Conservation (phyloP, 2,797 vertebrate species). For the Taeniopygia guttata region DNA sequence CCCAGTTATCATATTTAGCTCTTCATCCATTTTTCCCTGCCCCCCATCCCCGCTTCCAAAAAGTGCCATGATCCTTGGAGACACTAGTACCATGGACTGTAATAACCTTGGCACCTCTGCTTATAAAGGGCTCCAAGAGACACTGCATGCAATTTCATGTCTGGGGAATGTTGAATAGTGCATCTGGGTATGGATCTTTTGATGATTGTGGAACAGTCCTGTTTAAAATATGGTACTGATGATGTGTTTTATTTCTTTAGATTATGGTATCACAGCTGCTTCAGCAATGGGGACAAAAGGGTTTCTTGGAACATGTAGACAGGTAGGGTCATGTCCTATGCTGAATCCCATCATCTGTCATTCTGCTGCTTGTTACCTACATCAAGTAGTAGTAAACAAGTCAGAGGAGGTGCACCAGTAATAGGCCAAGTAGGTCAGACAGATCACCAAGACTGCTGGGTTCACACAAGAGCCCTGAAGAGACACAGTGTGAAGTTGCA, state of each 20-base stretch:
- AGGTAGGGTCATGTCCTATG: slow-evolving; percentile 69
- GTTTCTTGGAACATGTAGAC: slow-evolving; percentile 88
- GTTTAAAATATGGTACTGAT: not conserved
- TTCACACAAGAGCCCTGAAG: not conserved
- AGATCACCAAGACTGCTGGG: not conserved
- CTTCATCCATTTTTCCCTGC: not conserved
- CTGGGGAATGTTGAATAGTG: not conserved
- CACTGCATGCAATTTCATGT: not conserved
- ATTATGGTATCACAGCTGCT: slow-evolving; percentile 87
- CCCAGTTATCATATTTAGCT: not conserved
- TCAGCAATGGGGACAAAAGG: slow-evolving; percentile 87
- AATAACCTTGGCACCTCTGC: not conserved
- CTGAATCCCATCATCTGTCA: not conserved
- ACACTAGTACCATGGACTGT: not conserved
- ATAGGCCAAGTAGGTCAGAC: not conserved
- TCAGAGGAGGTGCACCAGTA: not conserved
- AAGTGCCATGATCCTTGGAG: not conserved
- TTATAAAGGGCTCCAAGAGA: not conserved
- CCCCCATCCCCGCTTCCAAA: not conserved
- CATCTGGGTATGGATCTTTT: not conserved
- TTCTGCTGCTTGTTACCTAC: not conserved
- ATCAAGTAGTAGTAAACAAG: not conserved
- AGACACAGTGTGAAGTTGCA: not conserved
- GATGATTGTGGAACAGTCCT: not conserved
- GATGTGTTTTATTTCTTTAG: slow-evolving; percentile 71